A percentile compares a stretch with the other conserved stretches of the same genome.
Evolutionary conservation across 2,888 invertebrate genomes (phyloP).

Genomic region (Camponotus fellah): DNA sequence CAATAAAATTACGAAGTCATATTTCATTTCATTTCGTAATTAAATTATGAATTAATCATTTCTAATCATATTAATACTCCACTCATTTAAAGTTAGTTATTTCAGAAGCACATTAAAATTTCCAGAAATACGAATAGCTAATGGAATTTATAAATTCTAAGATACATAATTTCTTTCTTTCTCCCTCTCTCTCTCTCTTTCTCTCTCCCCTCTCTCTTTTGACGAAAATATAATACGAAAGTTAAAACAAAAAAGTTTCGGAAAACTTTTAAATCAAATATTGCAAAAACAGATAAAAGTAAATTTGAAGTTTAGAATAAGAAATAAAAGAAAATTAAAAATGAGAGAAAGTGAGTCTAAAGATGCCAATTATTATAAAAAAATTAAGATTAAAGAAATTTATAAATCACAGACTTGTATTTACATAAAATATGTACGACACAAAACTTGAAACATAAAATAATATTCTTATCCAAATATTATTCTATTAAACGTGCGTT

Average conservation of each 20-base stretch:
- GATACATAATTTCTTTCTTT: neutral
- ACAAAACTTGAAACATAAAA: neutral
- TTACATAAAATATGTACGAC: neutral
- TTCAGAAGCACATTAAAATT: neutral
- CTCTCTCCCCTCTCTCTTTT: too few relatives aligned
- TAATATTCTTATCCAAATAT: neutral
- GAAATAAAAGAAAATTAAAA: neutral
- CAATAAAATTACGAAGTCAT: neutral
- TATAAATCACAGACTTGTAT: too few relatives aligned
- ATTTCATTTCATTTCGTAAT: neutral
- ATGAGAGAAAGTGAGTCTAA: neutral
- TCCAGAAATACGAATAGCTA: neutral
- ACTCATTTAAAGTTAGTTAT: slow-evolving; percentile 2
- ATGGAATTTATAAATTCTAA: neutral
- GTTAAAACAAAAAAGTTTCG: neutral
- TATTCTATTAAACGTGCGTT: neutral
- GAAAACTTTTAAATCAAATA: too few relatives aligned
- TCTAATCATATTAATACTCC: neutral
- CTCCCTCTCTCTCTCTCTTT: too few relatives aligned
- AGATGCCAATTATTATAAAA: neutral
- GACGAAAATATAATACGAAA: neutral
- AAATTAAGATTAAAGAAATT: neutral
- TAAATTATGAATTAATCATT: slow-evolving; percentile 23
- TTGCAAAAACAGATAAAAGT: too few relatives aligned
- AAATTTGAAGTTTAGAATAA: too few relatives aligned